A percentile compares a stretch with the other conserved stretches of the same genome.
Conservation (phyloP, 2,113 vertebrate genomes). For the Amia ocellicauda region DNA sequence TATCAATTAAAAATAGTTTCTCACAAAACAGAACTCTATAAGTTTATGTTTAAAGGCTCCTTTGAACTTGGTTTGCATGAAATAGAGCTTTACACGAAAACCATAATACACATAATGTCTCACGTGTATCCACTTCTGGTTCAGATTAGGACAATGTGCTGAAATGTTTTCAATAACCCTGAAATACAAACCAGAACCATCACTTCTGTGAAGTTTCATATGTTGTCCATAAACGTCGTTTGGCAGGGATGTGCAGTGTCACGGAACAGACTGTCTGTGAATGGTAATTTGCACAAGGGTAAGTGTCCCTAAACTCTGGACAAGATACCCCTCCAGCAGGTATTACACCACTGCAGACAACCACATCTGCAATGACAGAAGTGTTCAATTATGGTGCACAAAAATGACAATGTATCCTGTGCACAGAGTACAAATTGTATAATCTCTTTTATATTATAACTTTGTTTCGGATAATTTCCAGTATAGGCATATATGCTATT, state of each 20-base stretch:
- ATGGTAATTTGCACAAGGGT: no score
- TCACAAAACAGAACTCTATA: background rate
- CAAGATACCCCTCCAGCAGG: no score
- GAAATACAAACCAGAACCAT: background rate
- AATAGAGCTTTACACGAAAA: background rate
- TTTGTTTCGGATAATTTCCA: no score
- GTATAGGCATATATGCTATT: no score
- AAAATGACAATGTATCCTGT: no score
- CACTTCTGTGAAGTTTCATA: background rate
- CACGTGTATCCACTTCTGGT: background rate
- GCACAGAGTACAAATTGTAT: no score
- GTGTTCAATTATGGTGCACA: no score
- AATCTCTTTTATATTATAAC: no score
- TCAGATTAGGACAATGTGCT: background rate
- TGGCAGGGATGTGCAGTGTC: background rate
- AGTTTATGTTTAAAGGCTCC: background rate
- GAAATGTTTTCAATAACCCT: constrained; percentile 7
- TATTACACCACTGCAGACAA: no score
- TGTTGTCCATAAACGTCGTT: background rate
- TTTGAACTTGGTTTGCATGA: constrained; percentile 1
- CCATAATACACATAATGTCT: background rate
- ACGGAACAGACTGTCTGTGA: background rate
- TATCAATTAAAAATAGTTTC: background rate
- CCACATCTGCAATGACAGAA: no score
- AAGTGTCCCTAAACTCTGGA: no score